Evolutionary conservation across 2,113 vertebrate genomes (phyloP).

Genomic region (Rhinichthys klamathensis): DNA sequence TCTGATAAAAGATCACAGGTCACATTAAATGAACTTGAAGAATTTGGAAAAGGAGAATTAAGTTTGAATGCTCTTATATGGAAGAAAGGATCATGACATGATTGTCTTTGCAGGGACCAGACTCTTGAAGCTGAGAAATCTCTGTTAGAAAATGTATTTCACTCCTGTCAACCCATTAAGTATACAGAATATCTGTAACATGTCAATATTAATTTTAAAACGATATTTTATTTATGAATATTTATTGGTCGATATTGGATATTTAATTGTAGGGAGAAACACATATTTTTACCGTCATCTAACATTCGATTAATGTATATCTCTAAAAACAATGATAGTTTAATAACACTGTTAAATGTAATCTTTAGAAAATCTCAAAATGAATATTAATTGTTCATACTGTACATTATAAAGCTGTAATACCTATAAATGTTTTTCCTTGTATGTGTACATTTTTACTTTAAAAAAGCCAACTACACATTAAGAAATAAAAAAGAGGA

Average conservation of each 20-base stretch:
- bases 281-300: neutral
- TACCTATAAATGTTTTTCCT: neutral
- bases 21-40: constrained; percentile 33
- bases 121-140: neutral
- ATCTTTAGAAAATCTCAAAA: neutral
- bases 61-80: constrained; percentile 16
- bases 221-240: no score
- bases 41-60: constrained; percentile 35
- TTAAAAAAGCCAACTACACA: neutral
- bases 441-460: neutral
- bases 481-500: neutral
- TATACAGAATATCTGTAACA: neutral
- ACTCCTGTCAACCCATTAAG: neutral
- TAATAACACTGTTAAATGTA: neutral
- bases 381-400: neutral
- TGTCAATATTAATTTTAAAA: no score
- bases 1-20: constrained; percentile 52
- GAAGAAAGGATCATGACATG: constrained; percentile 43
- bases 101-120: constrained; percentile 46
- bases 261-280: no score
- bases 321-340: neutral
- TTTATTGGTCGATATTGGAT: no score
- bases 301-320: neutral
- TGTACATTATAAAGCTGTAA: no score
- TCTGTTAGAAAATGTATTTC: neutral